Evolutionary conservation across 1,140 invertebrate species (phyloP), one percentile per base, ranked within the genome.

Genomic region (Ruditapes philippinarum): DNA sequence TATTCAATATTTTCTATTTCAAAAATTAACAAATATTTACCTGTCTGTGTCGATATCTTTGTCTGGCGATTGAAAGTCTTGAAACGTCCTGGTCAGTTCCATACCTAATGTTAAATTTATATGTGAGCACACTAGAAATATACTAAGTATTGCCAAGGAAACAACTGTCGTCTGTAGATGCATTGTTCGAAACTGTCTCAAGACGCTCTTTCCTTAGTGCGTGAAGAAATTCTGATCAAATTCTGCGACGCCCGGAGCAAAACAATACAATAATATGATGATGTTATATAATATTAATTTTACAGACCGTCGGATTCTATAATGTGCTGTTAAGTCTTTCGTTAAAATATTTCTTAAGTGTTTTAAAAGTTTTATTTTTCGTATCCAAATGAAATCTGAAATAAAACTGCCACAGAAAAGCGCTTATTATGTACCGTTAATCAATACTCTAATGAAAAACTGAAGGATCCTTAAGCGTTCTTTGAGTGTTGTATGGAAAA

Each of bases 381-480:
- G 25, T 70, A 70, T 70, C 65, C 65, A 40, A 70, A 70, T 28
- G 57, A 28, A n/a, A 3, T 62, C 5, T 25, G n/a, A n/a, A 62
- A 9, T 28, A 62, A 25, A 62, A 7, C 25, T 28, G 9, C 25
- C 57, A n/a, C 22, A 62, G 57, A 62, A 62, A 25, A n/a, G 25
- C 25, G n/a, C 57, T 62, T 28, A 62, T 70, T 70, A n/a, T n/a
- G n/a, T n/a, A 12, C 65, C 65, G 65, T 40, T 38, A 70, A 70
- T 70, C 65, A 40, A 70, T 70, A 70, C 65, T 38, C 65, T 70
- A 70, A 70, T 70, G 65, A 70, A 70, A 70, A 38, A 12, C 65
- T 70, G 33, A 70, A 70, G 65, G 65, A 70, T 70, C 17, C 65
- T 70, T 36, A 70, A 70, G 65, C 65, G 65, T 33, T 70, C 36